Evolutionary conservation across 2,888 invertebrate species (phyloP), one percentile per base, ranked within the genome.

Genomic region (Diachrysia chrysitis): DNA sequence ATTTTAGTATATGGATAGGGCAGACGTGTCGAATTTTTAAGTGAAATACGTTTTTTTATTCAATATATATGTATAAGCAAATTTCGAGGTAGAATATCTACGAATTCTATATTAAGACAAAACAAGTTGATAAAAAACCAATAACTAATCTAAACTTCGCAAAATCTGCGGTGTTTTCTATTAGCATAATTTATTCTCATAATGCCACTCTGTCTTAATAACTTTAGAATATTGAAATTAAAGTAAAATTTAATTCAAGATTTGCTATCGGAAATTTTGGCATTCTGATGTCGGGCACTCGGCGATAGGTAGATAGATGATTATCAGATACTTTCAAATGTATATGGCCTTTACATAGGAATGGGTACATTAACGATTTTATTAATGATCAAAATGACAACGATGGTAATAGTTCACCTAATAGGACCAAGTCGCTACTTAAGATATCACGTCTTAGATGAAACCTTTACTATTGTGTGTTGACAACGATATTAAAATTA

Each of bases 171-270:
- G 60, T 46, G 23, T 71, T 63, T 67, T 42, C 23, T 62, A 51
- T 54, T 77, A 59, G 25, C 70, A 78, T 78, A 64, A 78, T 71
- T 78, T 68, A 78, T 78, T 68, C 69, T 9, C 60, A 67, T 53
- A 23, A 46, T 3, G 46, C 46, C 16, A 9, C 51, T 32, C 10
- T 55, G 23, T 59, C 58, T 48, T 7, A 42, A 70, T 51, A 29
- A 61, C 51, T 9, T 56, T 14, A 10, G n/a, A n/a, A 29, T 14
- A 19, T 57, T 57, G 21, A 37, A 35, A 16, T 37, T 6, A 21
- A 58, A 32, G 16, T 16, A 37, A 21, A 7, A 58, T 37, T n/a
- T 58, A 23, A 35, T 21, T 51, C 48, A 51, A 48, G 10, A 19
- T 51, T 51, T 51, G 48, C 12, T 19, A 21, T 51, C 21, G 48